Evolutionary conservation across 1,140 invertebrate species (phyloP).

Genomic region (Glomeris maerens): DNA sequence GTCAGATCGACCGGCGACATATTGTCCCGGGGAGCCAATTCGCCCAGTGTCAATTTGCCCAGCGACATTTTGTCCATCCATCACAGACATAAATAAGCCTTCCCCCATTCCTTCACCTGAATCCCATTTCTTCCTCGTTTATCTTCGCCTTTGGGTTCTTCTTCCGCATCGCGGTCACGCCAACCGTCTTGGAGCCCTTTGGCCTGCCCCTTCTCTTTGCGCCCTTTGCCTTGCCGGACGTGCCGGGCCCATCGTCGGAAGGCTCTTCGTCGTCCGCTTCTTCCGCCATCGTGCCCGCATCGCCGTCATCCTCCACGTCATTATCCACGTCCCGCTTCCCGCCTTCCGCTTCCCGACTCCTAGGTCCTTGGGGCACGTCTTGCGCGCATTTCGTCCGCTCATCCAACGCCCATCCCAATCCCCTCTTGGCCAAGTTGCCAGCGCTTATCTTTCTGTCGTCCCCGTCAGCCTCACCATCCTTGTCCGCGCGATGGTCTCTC

Average conservation of each 20-base stretch:
- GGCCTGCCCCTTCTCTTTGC: slow-evolving; percentile 14
- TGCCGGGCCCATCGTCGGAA: background rate
- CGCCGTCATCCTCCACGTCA: slow-evolving; percentile 9
- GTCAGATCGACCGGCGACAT: too few species aligned
- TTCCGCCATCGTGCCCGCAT: slow-evolving; percentile 12
- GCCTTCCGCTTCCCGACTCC: background rate
- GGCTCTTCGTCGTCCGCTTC: slow-evolving; percentile 13
- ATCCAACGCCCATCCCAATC: too few species aligned
- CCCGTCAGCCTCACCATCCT: slow-evolving; percentile 14
- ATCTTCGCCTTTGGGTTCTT: slow-evolving; percentile 18
- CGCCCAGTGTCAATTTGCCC: too few species aligned
- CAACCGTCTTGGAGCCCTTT: slow-evolving; percentile 14
- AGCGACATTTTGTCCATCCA: too few species aligned
- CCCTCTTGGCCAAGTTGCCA: too few species aligned
- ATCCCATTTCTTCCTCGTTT: slow-evolving; percentile 13
- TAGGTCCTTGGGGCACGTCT: too few species aligned
- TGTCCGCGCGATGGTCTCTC: slow-evolving; percentile 13
- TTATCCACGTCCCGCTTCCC: slow-evolving; percentile 5
- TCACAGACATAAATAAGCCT: too few species aligned
- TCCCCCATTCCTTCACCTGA: too few species aligned
- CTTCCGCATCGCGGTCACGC: slow-evolving; percentile 11
- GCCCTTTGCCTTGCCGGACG: background rate
- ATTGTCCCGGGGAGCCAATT: too few species aligned
- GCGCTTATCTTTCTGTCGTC: slow-evolving; percentile 19
- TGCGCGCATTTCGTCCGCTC: too few species aligned